Conservation (phyloP, 2,888 invertebrate genomes). For the Drosophila algonquin region DNA sequence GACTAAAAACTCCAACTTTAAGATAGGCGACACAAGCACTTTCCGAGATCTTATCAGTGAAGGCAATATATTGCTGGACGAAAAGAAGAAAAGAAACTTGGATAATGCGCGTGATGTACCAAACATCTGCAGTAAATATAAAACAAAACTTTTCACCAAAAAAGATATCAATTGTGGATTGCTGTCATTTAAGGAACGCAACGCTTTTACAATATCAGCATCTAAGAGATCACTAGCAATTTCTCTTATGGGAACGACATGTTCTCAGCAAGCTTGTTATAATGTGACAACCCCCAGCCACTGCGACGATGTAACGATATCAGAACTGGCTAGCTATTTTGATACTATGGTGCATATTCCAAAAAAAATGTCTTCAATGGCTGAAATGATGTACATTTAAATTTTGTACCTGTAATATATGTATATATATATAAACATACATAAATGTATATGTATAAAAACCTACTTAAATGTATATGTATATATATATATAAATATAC, state of each 20-base stretch:
- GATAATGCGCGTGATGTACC: slow-evolving; percentile 44
- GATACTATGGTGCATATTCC: slow-evolving; percentile 98
- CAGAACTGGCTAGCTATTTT: slow-evolving; percentile 97
- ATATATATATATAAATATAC: no score
- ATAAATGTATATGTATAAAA: no score
- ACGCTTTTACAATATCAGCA: slow-evolving; percentile 13
- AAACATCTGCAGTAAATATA: slow-evolving; percentile 21
- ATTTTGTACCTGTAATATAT: slow-evolving; percentile 57
- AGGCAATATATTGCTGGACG: slow-evolving; percentile 72
- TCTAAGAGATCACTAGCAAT: slow-evolving; percentile 38
- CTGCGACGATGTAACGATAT: slow-evolving; percentile 91
- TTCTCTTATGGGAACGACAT: slow-evolving; percentile 84
- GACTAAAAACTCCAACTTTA: slow-evolving; percentile 28
- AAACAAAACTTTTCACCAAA: neutral
- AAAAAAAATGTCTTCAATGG: slow-evolving; percentile 98
- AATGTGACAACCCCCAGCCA: slow-evolving; percentile 66
- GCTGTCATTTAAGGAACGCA: slow-evolving; percentile 2
- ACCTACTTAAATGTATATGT: no score
- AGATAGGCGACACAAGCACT: slow-evolving; percentile 58
- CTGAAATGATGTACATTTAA: slow-evolving; percentile 99
- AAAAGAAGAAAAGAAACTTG: slow-evolving; percentile 57
- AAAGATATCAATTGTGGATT: slow-evolving; percentile 7
- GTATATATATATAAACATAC: neutral
- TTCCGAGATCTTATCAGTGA: slow-evolving; percentile 80
- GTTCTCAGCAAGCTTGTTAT: slow-evolving; percentile 91